Evolutionary conservation across 2,113 vertebrate species (phyloP), one percentile per base, ranked within the genome.

Genomic region (Aleadryas rufinucha): DNA sequence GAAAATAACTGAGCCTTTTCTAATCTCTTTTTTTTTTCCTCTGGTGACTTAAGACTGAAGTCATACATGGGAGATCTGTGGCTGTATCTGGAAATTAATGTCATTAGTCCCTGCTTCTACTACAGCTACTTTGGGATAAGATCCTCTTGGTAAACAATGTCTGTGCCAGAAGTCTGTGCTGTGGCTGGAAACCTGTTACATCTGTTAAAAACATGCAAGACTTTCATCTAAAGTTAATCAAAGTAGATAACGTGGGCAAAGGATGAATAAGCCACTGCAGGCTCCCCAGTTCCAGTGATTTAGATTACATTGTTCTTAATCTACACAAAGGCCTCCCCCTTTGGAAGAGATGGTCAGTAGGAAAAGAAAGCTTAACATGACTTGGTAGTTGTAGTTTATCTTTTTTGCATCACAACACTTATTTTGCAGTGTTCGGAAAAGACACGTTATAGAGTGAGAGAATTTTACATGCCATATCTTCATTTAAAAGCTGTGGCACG

Each of bases 401-500:
- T 92, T 57, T 57, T 90, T 61, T 68, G n/a, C 52, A 81, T 89
- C 86, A 72, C 64, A 93, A 78, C 64, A 68, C 45, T 86, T 84
- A 71, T 69, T 96, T 95, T 91, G 49, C 45, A 53, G 70, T n/a
- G 66, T 65, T 92, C 0, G 0, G 53, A 82, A 93, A 86, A 81
- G 69, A 60, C 45, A 13, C 3, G 0, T 90, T 88, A 52, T 8
- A 30, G 56, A 78, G 57, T 28, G 71, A 84, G 84, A 89, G 74
- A 90, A 76, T 96, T 94, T 93, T 93, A 92, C 69, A 66, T 94
- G 80, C 88, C 92, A 72, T 90, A 94, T 96, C 95, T 96, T 94
- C 83, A 92, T 97, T 94, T 95, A 94, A 92, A 93, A 96, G 83
- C 95, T 95, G 85, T 90, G 92, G 96, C 83, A 96, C 11, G 11